These are phyloP conservation scores for Oophaga sylvatica DNA, from an alignment of 2,797 vertebrate species.

Conservation along the genomic window DNA sequence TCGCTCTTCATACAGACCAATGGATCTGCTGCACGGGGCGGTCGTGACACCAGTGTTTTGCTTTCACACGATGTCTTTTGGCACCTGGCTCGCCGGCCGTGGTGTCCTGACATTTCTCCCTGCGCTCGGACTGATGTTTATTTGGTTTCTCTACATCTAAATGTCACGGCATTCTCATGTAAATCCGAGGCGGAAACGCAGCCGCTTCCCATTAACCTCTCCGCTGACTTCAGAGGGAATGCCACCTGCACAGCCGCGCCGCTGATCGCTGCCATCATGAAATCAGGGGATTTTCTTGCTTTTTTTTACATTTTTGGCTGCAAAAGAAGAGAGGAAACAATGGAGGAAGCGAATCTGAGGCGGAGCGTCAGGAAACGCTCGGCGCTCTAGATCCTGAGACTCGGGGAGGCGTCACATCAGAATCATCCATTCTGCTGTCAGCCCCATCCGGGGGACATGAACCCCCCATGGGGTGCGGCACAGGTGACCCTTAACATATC, in stretches of 20 bases:
- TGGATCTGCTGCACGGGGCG: not conserved
- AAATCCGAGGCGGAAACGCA: constrained; percentile 13
- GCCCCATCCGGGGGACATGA: too few species aligned
- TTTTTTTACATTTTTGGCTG: not conserved
- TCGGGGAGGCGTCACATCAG: too few species aligned
- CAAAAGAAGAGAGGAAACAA: not conserved
- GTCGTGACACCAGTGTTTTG: not conserved
- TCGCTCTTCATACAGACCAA: not conserved
- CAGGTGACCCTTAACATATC: too few species aligned
- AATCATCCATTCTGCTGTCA: too few species aligned
- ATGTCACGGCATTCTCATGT: constrained; percentile 46
- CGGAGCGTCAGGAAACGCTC: too few species aligned
- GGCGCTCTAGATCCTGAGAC: too few species aligned
- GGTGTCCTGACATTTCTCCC: not conserved
- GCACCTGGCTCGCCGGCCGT: not conserved
- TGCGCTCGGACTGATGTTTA: constrained; percentile 4
- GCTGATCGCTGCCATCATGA: not conserved
- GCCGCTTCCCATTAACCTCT: constrained; percentile 16
- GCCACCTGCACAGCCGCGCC: constrained; percentile 2
- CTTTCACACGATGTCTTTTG: constrained; percentile 17
- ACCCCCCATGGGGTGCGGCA: too few species aligned
- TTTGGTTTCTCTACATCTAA: constrained; percentile 32
- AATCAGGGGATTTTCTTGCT: not conserved
- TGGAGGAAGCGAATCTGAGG: not conserved
- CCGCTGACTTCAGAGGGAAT: not conserved